These are phyloP conservation scores for Mystacornis crossleyi DNA, from an alignment of 2,113 vertebrate species.

Conservation along the genomic window DNA sequence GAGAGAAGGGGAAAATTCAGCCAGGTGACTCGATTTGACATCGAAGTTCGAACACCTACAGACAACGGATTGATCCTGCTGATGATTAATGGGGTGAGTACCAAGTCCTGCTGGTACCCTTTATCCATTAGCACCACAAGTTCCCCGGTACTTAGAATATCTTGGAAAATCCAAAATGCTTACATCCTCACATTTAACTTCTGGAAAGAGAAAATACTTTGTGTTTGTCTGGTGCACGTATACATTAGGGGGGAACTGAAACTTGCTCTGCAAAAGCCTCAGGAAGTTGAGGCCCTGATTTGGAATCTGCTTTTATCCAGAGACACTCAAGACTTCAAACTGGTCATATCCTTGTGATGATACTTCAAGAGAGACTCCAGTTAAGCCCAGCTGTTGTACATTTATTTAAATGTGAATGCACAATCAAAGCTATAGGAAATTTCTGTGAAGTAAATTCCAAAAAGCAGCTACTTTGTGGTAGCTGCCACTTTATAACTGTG, in stretches of 20 bases:
- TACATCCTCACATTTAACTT: neutral
- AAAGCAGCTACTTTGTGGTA: neutral
- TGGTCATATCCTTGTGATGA: neutral
- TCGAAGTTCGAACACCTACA: constrained; percentile 90
- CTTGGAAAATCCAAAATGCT: neutral
- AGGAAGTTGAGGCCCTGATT: accelerated
- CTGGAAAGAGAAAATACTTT: neutral
- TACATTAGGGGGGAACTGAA: neutral
- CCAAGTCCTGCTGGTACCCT: neutral
- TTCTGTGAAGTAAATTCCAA: neutral
- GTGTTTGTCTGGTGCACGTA: neutral
- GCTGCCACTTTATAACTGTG: neutral
- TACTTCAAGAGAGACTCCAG: neutral
- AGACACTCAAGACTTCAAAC: neutral
- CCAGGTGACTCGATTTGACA: constrained; percentile 93
- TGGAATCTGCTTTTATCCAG: neutral
- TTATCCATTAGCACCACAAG: neutral
- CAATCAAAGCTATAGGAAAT: neutral
- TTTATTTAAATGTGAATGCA: neutral
- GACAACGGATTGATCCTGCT: constrained; percentile 88
- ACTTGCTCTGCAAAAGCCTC: neutral
- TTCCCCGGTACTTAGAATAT: neutral
- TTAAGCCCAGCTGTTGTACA: neutral
- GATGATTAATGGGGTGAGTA: constrained; percentile 91
- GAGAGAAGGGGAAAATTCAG: constrained; percentile 85